Evolutionary conservation across 2,888 invertebrate genomes (phyloP).

Genomic region (Spilarctia lutea): DNA sequence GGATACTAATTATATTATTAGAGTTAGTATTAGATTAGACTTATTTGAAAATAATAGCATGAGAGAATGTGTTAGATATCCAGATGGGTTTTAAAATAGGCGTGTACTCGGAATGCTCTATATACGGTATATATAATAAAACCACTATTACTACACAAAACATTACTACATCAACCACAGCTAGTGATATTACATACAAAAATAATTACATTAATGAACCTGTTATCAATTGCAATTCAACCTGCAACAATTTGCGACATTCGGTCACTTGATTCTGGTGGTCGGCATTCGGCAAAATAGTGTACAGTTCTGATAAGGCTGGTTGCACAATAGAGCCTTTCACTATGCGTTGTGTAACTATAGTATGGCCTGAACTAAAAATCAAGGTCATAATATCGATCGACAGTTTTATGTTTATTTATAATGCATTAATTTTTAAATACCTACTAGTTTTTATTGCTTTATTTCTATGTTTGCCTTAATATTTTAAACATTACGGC

Average conservation of each 20-base stretch:
- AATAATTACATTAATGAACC: slow-evolving; percentile 35
- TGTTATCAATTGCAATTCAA: slow-evolving; percentile 44
- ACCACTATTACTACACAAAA: too few relatives aligned
- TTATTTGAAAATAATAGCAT: too few relatives aligned
- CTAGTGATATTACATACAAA: slow-evolving; percentile 13
- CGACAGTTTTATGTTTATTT: slow-evolving; percentile 17
- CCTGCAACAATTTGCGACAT: slow-evolving; percentile 44
- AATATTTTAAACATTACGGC: not conserved
- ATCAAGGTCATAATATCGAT: slow-evolving; percentile 56
- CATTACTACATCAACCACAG: slow-evolving; percentile 11
- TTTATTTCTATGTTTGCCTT: not conserved
- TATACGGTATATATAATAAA: too few relatives aligned
- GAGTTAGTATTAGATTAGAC: too few relatives aligned
- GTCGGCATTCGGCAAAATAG: slow-evolving; percentile 44
- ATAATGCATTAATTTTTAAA: not conserved
- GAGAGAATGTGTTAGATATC: too few relatives aligned
- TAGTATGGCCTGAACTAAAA: slow-evolving; percentile 50
- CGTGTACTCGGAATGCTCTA: too few relatives aligned
- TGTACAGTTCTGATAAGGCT: slow-evolving; percentile 58
- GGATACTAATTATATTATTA: too few relatives aligned
- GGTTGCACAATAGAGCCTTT: slow-evolving; percentile 70
- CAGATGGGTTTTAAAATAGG: too few relatives aligned
- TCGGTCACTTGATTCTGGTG: slow-evolving; percentile 31
- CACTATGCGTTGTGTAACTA: slow-evolving; percentile 63
- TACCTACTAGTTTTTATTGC: not conserved